These are phyloP conservation scores for Cardinalis cardinalis DNA, from an alignment of 2,113 vertebrate species.

Conservation along the genomic window DNA sequence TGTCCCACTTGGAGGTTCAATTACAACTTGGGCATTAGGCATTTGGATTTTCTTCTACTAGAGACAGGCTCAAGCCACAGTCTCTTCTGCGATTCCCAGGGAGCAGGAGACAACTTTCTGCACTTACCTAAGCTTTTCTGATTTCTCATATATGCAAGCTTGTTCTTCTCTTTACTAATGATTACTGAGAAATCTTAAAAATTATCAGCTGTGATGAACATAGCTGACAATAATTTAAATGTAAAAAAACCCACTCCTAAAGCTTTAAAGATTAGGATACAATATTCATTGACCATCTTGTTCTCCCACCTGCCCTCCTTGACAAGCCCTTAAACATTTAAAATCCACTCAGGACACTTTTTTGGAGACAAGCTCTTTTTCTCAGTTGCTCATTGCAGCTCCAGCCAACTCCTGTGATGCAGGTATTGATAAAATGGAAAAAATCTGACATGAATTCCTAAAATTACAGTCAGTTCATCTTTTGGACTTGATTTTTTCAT, in stretches of 20 bases:
- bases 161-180: neutral
- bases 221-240: neutral
- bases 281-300: neutral
- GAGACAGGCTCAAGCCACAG: neutral
- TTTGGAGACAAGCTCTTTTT: neutral
- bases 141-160: neutral
- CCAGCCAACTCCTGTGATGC: neutral
- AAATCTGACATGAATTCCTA: neutral
- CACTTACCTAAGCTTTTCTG: neutral
- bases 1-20: neutral
- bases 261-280: neutral
- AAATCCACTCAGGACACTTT: neutral
- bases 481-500: neutral
- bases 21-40: neutral
- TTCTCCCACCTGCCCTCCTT: neutral
- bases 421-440: neutral
- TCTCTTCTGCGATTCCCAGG: neutral
- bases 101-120: neutral
- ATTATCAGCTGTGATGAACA: neutral
- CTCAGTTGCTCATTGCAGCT: neutral
- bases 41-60: neutral
- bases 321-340: neutral
- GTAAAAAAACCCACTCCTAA: fast-evolving
- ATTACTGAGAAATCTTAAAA: neutral
- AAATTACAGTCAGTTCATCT: neutral